These are phyloP conservation scores for Oreochromis mossambicus DNA, from an alignment of 2,797 vertebrate genomes.

Conservation along the genomic window DNA sequence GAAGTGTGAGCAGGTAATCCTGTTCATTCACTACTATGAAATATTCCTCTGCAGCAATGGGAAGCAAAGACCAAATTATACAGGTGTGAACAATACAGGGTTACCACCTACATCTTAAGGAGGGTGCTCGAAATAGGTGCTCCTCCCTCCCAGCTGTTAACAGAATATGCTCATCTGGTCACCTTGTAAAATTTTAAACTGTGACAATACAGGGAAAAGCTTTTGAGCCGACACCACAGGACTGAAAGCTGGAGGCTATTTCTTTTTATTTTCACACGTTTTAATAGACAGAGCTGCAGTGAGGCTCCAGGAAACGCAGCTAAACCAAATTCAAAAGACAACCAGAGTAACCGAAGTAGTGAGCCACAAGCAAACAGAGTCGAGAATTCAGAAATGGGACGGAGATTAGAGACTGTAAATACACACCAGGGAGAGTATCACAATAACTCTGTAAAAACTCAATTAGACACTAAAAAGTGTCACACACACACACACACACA, in stretches of 20 bases:
- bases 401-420: not conserved
- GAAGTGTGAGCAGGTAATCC: not conserved
- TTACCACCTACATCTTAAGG: not conserved
- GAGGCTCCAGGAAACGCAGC: rapidly evolving
- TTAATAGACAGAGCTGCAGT: not conserved
- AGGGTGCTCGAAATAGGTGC: not conserved
- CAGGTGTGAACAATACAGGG: not conserved
- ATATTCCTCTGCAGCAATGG: not conserved
- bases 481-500: not conserved
- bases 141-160: not conserved
- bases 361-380: not conserved
- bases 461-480: not conserved
- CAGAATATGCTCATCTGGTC: not conserved
- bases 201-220: not conserved
- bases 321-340: not conserved
- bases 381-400: not conserved
- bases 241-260: not conserved
- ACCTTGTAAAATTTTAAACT: not conserved
- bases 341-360: not conserved
- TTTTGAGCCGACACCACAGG: not conserved
- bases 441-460: not conserved
- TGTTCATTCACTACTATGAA: not conserved
- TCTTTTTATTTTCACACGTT: not conserved
- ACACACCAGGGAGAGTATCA: not conserved
- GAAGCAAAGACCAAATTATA: not conserved